Conservation (phyloP, 1,140 invertebrate species). For the Trichonephila clavipes region DNA sequence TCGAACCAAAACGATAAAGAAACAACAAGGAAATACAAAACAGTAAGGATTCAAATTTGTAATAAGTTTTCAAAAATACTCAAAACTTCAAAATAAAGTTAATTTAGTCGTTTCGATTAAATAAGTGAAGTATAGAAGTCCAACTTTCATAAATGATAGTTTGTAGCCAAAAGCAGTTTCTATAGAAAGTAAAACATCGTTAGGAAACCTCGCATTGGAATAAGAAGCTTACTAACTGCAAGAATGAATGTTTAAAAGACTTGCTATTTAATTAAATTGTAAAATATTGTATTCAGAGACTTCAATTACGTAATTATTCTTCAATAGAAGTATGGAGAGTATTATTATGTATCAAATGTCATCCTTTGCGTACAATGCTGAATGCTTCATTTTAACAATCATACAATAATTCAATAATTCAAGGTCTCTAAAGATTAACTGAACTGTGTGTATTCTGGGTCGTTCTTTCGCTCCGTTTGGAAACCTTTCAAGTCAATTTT, state of each 20-base stretch:
- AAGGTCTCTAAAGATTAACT: background rate
- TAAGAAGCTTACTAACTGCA: background rate
- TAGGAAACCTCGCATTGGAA: background rate
- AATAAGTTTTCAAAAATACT: background rate
- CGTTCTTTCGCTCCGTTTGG: background rate
- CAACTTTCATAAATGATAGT: background rate
- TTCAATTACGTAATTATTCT: background rate
- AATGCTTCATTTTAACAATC: background rate
- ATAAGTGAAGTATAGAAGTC: background rate
- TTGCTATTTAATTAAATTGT: background rate
- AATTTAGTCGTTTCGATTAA: background rate
- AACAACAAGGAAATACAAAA: background rate
- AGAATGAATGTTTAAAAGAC: background rate
- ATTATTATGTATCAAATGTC: slow-evolving; percentile 14
- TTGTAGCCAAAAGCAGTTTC: background rate
- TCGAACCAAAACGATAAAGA: background rate
- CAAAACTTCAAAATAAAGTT: background rate
- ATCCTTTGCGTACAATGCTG: background rate
- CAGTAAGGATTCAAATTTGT: background rate
- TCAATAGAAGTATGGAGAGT: background rate
- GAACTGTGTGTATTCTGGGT: background rate
- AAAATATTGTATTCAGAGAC: background rate
- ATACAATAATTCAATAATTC: background rate
- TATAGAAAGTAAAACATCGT: background rate
- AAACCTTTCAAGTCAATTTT: background rate